Percentiles rank a stretch among this genome's conserved stretches.
phyloP scores from a whole-genome alignment of 1,140 invertebrate species.

The Palaemon carinicauda region DNA sequence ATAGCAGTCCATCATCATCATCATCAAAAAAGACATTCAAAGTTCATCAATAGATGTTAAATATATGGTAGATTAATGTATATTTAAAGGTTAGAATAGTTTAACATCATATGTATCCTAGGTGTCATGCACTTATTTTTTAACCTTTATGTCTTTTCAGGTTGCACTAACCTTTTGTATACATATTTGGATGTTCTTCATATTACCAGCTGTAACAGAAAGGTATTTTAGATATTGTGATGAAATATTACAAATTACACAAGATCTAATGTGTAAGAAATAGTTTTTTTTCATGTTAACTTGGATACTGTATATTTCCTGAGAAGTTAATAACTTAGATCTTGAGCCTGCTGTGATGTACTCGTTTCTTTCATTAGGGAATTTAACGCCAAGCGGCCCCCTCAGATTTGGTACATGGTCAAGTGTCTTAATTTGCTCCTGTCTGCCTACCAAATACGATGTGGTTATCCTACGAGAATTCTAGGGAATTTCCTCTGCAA shows the following conservation, averaged over 20 bases:
- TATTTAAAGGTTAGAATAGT: too few relatives aligned
- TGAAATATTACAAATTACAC: too few relatives aligned
- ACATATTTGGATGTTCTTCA: conserved; percentile 98
- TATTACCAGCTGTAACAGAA: conserved; percentile 91
- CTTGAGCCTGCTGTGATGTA: neutral
- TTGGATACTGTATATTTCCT: too few relatives aligned
- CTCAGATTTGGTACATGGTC: conserved; percentile 96
- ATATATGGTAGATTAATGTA: too few relatives aligned
- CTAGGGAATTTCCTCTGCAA: conserved; percentile 96
- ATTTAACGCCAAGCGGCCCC: conserved; percentile 83
- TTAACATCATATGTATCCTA: too few relatives aligned
- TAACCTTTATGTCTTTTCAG: conserved; percentile 31
- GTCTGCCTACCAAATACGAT: conserved; percentile 94
- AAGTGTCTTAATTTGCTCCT: conserved; percentile 95
- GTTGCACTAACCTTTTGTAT: conserved; percentile 90
- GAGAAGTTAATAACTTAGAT: neutral
- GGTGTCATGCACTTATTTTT: too few relatives aligned
- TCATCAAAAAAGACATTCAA: too few relatives aligned
- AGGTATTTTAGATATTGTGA: conserved; percentile 70
- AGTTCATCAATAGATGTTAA: too few relatives aligned
- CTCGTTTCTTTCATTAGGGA: conserved; percentile 67
- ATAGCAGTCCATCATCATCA: too few relatives aligned
- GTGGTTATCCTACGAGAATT: conserved; percentile 94
- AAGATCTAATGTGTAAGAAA: neutral
- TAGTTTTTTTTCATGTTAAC: too few relatives aligned